Evolutionary conservation across 1,140 invertebrate species (phyloP), one percentile per base, ranked within the genome.

Genomic region (Drosophila melanogaster): DNA sequence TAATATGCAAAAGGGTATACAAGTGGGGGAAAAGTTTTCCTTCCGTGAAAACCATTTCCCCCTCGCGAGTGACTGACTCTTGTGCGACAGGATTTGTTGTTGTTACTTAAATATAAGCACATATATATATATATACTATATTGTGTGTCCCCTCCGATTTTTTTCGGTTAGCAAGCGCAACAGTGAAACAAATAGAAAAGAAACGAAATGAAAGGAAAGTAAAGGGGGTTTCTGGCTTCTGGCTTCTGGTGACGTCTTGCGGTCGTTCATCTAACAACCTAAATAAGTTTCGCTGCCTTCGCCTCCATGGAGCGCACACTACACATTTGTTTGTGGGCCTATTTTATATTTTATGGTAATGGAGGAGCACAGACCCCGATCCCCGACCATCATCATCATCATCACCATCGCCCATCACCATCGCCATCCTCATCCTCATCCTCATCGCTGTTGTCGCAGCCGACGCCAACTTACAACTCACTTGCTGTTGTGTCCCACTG

Each of bases 251-350:
- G 57, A 57, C 72, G 60, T 77, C 65, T 80, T 66, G 69, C 74
- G 79, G 79, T 78, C 79, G 79, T 81, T 81, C 79, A 81, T 78
- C 79, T 69, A 78, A 83, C 79, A 81, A 81, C 79, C 79, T 81
- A 83, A 81, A 81, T 83, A 81, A 81, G 78, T 81, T 77, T 81
- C 59, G 73, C 78, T 77, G 78, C 65, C 78, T 71, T 69, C 55
- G 40, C 56, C 53, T 67, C 56, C 59, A 66, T 38, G 43, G 43
- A 49, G 59, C 49, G 60, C 50, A 26, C 43, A 35, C 30, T 6
- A 57, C 65, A 51, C 57, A 49, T 74, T 56, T 79, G 57, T 50
- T 55, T 54, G 56, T 77, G 26, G 51, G 54, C 57, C 17, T 74
- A 49, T 62, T 33, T 65, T 66, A 41, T 58, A 53, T 64, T 64